Percentiles rank a stretch among this genome's conserved stretches.
phyloP scores from a whole-genome alignment of 2,888 invertebrate genomes.

The Folsomia candida region DNA sequence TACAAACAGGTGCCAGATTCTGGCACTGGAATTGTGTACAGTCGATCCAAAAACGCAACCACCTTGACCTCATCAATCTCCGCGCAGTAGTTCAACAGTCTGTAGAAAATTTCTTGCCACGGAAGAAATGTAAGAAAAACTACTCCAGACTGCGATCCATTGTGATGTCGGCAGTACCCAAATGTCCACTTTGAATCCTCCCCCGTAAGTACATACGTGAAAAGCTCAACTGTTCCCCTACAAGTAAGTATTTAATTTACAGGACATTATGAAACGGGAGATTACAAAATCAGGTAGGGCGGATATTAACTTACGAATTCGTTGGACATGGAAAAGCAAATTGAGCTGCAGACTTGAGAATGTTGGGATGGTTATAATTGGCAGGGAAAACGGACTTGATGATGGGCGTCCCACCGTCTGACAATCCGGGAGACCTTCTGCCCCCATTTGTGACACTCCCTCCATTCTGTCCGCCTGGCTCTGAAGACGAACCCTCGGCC shows the following conservation, averaged over 20 bases:
- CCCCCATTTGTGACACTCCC: neutral
- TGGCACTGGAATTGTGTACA: conserved; percentile 68
- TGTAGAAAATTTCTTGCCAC: conserved; percentile 96
- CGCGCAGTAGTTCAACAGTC: conserved; percentile 71
- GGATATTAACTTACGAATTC: conserved; percentile 75
- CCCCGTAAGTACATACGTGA: conserved; percentile 94
- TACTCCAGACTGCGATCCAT: conserved; percentile 79
- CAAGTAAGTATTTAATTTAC: no score
- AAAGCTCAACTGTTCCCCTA: conserved; percentile 84
- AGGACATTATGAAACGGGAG: no score
- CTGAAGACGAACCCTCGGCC: no score
- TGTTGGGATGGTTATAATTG: conserved; percentile 76
- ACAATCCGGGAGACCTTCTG: neutral
- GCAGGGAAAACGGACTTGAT: conserved; percentile 65
- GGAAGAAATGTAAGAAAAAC: conserved; percentile 85
- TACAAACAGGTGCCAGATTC: conserved; percentile 66
- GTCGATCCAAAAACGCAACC: conserved; percentile 65
- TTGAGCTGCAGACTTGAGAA: conserved; percentile 81
- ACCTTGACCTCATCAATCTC: conserved; percentile 60
- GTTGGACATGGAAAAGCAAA: conserved; percentile 85
- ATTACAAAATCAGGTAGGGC: no score
- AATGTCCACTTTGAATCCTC: conserved; percentile 94
- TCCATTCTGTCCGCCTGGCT: conserved; percentile 15
- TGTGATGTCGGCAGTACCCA: conserved; percentile 94
- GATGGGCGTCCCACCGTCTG: conserved; percentile 12